Conservation (phyloP, 2,888 invertebrate species). For the Sphaerophoria taeniata region DNA sequence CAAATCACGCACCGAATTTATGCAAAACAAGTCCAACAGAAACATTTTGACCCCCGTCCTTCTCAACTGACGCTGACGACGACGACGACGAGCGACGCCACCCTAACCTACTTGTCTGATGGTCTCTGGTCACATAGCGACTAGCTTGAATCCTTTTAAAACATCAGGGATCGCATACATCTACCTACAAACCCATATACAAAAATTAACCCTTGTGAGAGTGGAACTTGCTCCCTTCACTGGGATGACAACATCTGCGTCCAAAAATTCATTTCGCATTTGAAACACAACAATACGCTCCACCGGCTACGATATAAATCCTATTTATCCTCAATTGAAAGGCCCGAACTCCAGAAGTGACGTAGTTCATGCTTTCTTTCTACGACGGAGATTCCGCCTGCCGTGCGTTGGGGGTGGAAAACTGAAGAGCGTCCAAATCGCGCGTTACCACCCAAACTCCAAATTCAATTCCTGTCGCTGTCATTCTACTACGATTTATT, state of each 20-base stretch:
- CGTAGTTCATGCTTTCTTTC: constrained; percentile 40
- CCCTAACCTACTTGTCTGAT: neutral
- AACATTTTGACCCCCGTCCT: constrained; percentile 35
- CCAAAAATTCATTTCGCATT: constrained; percentile 65
- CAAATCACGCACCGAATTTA: constrained; percentile 70
- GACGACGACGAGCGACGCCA: no score
- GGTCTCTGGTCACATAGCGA: neutral
- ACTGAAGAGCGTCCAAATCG: constrained; percentile 35
- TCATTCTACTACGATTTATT: constrained; percentile 61
- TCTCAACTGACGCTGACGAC: neutral
- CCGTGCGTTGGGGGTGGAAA: constrained; percentile 24
- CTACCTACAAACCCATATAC: neutral
- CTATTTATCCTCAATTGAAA: constrained; percentile 31
- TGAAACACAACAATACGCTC: constrained; percentile 53
- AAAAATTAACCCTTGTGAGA: neutral
- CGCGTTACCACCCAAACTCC: constrained; percentile 39
- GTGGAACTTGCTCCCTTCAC: neutral
- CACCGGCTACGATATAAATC: constrained; percentile 54
- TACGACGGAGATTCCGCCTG: neutral
- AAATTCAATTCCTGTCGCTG: constrained; percentile 38
- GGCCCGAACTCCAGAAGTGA: constrained; percentile 45
- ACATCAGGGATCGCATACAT: neutral
- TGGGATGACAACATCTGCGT: constrained; percentile 63
- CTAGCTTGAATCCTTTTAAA: constrained; percentile 13
- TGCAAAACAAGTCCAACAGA: constrained; percentile 61